phyloP scores from a whole-genome alignment of 2,113 vertebrate genomes.

The Saccopteryx leptura region DNA sequence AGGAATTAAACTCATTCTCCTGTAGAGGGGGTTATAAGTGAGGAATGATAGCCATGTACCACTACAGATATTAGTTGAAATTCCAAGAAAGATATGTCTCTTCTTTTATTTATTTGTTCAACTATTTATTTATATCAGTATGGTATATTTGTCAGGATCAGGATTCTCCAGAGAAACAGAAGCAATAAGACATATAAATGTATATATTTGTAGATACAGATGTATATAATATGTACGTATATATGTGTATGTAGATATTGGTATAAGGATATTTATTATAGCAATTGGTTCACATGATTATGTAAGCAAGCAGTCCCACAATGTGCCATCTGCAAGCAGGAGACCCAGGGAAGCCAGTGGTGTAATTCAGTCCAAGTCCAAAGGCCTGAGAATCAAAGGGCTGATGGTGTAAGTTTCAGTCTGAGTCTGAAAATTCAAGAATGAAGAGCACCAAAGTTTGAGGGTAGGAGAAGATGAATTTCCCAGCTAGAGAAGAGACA shows the following conservation, averaged over 20 bases:
- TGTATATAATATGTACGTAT: background rate
- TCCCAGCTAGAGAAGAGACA: background rate
- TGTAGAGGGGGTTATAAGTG: background rate
- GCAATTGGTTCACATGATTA: background rate
- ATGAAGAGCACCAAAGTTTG: background rate
- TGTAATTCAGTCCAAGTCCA: background rate
- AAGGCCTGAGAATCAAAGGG: background rate
- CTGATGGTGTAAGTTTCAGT: background rate
- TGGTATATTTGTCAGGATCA: constrained; percentile 5
- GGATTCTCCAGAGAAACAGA: constrained; percentile 17
- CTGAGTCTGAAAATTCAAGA: background rate
- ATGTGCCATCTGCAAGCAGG: background rate
- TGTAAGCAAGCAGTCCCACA: background rate
- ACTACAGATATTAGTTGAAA: background rate
- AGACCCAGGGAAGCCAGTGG: background rate
- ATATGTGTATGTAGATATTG: background rate
- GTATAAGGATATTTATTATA: background rate
- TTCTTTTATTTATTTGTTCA: background rate
- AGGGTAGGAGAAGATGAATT: background rate
- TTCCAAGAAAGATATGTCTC: constrained; percentile 21
- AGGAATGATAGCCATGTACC: too few species aligned
- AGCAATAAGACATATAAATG: too few species aligned
- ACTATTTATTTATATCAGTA: background rate
- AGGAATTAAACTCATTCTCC: background rate
- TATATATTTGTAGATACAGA: background rate